These are phyloP conservation scores for Hydrolagus colliei DNA, from an alignment of 2,797 vertebrate genomes.

Conservation along the genomic window DNA sequence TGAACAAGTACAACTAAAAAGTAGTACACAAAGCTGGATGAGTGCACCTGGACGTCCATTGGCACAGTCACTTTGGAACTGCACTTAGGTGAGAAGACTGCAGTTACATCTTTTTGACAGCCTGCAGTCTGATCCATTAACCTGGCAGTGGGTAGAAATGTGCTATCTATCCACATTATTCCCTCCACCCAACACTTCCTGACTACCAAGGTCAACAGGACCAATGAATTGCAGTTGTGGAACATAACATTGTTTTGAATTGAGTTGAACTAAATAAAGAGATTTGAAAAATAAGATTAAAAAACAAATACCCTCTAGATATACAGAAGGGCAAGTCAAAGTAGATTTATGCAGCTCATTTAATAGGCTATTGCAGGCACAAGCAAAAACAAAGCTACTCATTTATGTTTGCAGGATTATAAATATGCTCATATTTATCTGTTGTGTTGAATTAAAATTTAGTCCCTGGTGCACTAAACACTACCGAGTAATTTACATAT, in stretches of 20 bases:
- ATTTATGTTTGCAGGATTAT: not conserved
- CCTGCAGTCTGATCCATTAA: conserved; percentile 10
- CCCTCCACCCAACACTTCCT: not conserved
- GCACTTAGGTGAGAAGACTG: not conserved
- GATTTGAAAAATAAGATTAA: too few species aligned
- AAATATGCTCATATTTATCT: not conserved
- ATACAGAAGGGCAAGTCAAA: not conserved
- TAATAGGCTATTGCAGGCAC: not conserved
- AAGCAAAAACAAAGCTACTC: not conserved
- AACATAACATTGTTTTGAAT: not conserved
- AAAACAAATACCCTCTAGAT: not conserved
- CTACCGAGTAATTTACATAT: conserved; percentile 8
- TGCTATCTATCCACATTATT: not conserved
- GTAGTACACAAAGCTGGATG: not conserved
- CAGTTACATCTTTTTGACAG: not conserved
- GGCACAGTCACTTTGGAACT: not conserved
- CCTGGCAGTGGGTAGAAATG: not conserved
- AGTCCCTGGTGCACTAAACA: not conserved
- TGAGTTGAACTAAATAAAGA: not conserved
- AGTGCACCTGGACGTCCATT: too few species aligned
- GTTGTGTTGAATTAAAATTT: not conserved
- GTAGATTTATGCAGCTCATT: not conserved
- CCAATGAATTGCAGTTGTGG: not conserved
- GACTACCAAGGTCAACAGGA: not conserved
- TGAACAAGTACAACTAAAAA: not conserved